phyloP scores from a whole-genome alignment of 2,113 vertebrate species.

The Spermophilus dauricus region DNA sequence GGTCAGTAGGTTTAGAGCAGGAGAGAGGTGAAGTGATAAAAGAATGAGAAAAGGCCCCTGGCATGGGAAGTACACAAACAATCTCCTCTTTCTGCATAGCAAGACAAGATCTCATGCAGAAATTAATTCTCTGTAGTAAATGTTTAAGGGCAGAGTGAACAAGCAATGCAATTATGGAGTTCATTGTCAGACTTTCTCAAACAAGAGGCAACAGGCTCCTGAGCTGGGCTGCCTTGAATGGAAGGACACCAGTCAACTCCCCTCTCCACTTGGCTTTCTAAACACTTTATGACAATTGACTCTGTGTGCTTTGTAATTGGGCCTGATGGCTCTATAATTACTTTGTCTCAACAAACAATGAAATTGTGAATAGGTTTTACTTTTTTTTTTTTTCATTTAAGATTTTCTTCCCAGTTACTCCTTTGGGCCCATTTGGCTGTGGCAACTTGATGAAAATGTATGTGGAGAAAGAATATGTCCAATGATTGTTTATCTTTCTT shows the following conservation, averaged over 20 bases:
- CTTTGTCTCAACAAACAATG: conserved; percentile 74
- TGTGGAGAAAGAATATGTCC: not conserved
- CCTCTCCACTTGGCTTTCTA: conserved; percentile 57
- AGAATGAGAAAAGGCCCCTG: not conserved
- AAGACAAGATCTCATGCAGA: not conserved
- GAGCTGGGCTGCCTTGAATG: not conserved
- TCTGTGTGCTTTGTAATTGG: conserved; percentile 77
- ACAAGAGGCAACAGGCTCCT: not conserved
- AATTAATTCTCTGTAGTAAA: conserved; percentile 42
- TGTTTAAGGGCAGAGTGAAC: conserved; percentile 56
- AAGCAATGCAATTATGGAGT: conserved; percentile 44
- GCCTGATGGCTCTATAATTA: conserved; percentile 77
- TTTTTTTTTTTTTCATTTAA: conserved; percentile 55
- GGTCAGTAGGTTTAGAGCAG: not conserved
- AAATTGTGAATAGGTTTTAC: conserved; percentile 72
- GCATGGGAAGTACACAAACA: not conserved
- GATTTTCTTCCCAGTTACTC: conserved; percentile 67
- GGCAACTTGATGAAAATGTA: conserved; percentile 63
- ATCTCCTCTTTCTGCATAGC: not conserved
- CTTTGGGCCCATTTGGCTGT: conserved; percentile 29
- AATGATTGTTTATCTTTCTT: conserved; percentile 61
- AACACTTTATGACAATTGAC: conserved; percentile 73
- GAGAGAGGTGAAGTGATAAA: not conserved
- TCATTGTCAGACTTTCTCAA: conserved; percentile 46
- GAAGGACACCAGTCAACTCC: not conserved